Conservation (phyloP, 1,140 invertebrate genomes). For the Daktulosphaira vitifoliae region DNA sequence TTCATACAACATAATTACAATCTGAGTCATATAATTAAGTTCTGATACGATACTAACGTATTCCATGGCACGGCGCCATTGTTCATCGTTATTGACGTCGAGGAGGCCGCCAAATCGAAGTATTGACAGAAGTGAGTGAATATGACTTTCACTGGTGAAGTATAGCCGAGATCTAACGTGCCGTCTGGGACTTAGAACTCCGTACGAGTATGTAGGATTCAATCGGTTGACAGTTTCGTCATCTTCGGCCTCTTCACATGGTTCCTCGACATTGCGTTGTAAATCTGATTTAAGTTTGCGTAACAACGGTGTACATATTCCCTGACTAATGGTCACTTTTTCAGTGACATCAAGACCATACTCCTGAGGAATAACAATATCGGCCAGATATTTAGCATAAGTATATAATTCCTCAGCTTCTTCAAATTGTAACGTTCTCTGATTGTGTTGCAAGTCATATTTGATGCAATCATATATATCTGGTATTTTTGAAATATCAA, state of each 20-base stretch:
- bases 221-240: slow-evolving; percentile 90
- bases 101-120: slow-evolving; percentile 87
- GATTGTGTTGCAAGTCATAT: slow-evolving; percentile 97
- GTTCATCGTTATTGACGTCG: slow-evolving; percentile 82
- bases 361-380: slow-evolving; percentile 99
- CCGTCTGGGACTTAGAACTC: slow-evolving; percentile 92
- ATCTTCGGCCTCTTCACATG: slow-evolving; percentile 49
- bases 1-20: slow-evolving; percentile 99
- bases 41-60: slow-evolving; percentile 96
- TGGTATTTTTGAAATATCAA: slow-evolving; percentile 98
- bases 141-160: slow-evolving; percentile 98
- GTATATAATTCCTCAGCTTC: slow-evolving; percentile 91
- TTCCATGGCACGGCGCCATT: slow-evolving; percentile 97
- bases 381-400: slow-evolving; percentile 89
- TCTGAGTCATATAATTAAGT: slow-evolving; percentile 98
- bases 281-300: slow-evolving; percentile 94
- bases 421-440: slow-evolving; percentile 87
- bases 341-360: slow-evolving; percentile 94
- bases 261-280: slow-evolving; percentile 74
- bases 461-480: slow-evolving; percentile 99
- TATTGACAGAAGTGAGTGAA: slow-evolving; percentile 94
- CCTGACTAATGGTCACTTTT: slow-evolving; percentile 93
- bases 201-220: slow-evolving; percentile 95
- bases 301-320: slow-evolving; percentile 91
- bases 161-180: slow-evolving; percentile 95